These are phyloP conservation scores for Coptotermes formosanus DNA, from an alignment of 1,140 invertebrate genomes.

Conservation along the genomic window DNA sequence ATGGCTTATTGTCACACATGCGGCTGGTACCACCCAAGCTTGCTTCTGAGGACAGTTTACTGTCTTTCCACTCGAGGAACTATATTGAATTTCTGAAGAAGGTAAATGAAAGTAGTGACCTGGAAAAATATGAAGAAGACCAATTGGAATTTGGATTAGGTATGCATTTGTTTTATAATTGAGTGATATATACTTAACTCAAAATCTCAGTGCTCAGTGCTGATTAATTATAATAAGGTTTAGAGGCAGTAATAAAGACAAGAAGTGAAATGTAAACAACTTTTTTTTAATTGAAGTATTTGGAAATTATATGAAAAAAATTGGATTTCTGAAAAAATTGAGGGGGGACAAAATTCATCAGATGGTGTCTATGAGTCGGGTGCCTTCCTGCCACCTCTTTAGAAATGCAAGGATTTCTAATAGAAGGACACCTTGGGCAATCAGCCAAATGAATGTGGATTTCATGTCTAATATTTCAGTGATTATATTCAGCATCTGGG, in stretches of 20 bases:
- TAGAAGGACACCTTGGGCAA: too few relatives aligned
- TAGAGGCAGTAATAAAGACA: neutral
- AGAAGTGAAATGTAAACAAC: too few relatives aligned
- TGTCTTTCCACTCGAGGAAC: conserved; percentile 59
- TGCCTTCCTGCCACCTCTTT: too few relatives aligned
- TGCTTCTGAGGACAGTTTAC: conserved; percentile 57
- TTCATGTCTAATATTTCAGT: too few relatives aligned
- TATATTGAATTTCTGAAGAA: conserved; percentile 61
- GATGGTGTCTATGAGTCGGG: too few relatives aligned
- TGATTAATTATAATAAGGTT: neutral
- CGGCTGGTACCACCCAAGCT: conserved; percentile 50
- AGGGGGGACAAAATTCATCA: too few relatives aligned
- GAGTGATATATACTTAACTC: neutral
- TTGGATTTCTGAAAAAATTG: too few relatives aligned
- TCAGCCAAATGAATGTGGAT: too few relatives aligned
- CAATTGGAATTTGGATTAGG: conserved; percentile 46
- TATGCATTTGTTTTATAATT: conserved; percentile 32
- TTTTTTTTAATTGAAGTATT: too few relatives aligned
- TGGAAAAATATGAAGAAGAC: conserved; percentile 42
- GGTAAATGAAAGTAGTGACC: conserved; percentile 46
- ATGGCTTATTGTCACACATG: conserved; percentile 53
- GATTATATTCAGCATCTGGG: too few relatives aligned
- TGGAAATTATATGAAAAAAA: too few relatives aligned
- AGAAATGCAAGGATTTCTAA: too few relatives aligned
- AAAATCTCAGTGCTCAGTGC: neutral